These are phyloP conservation scores for Monopterus albus DNA, from an alignment of 2,113 vertebrate species.

Conservation along the genomic window DNA sequence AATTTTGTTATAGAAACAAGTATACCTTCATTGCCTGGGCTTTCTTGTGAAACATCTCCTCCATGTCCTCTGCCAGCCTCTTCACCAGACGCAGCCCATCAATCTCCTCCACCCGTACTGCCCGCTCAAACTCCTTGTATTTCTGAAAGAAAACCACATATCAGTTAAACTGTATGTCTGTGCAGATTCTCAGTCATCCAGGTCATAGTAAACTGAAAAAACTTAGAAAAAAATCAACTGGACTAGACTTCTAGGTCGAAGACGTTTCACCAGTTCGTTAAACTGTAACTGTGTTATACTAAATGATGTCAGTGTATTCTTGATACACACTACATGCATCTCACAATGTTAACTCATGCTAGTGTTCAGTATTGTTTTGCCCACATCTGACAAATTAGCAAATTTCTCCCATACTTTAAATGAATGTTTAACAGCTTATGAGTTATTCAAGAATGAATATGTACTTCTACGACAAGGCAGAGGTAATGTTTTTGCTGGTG, in stretches of 20 bases:
- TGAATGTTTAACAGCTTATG: too few species aligned
- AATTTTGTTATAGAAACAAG: not conserved
- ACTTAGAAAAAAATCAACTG: too few species aligned
- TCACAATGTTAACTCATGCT: not conserved
- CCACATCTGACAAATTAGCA: not conserved
- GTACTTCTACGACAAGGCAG: too few species aligned
- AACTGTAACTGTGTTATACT: not conserved
- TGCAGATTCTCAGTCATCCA: too few species aligned
- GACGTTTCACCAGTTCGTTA: not conserved
- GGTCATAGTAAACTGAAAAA: too few species aligned
- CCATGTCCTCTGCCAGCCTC: slow-evolving; percentile 95
- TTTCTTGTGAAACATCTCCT: slow-evolving; percentile 99
- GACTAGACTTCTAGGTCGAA: too few species aligned
- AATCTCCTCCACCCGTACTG: slow-evolving; percentile 93
- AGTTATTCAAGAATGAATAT: too few species aligned
- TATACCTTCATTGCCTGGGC: slow-evolving; percentile 94
- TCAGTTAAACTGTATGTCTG: too few species aligned
- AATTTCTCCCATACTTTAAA: not conserved
- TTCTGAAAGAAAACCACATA: slow-evolving; percentile 85
- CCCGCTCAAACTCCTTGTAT: slow-evolving; percentile 97
- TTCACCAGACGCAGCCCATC: slow-evolving; percentile 96
- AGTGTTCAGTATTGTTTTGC: not conserved
- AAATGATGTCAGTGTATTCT: not conserved
- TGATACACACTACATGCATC: not conserved
- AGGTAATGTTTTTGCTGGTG: too few species aligned